phyloP scores from a whole-genome alignment of 2,797 vertebrate species.

The Myripristis murdjan region DNA sequence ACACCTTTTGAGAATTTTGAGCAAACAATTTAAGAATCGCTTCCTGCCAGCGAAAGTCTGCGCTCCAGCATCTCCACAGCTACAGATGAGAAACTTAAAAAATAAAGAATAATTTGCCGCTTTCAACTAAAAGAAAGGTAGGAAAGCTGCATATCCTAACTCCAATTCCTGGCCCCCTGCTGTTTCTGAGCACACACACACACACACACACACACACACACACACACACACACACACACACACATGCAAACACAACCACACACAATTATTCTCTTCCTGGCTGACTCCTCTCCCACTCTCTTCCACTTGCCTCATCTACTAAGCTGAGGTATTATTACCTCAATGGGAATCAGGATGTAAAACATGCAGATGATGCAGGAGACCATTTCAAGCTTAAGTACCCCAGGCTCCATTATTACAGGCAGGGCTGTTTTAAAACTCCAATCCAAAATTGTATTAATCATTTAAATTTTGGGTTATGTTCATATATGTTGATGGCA shows the following conservation, averaged over 20 bases:
- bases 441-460: background rate
- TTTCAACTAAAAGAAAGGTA: background rate
- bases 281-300: background rate
- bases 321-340: background rate
- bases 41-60: background rate
- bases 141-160: constrained; percentile 22
- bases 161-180: background rate
- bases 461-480: background rate
- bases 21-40: background rate
- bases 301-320: background rate
- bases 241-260: no score
- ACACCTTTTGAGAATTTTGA: background rate
- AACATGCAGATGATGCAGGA: constrained; percentile 2
- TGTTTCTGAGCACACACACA: background rate
- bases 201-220: background rate
- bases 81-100: constrained; percentile 5
- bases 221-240: background rate
- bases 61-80: background rate
- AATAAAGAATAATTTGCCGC: constrained; percentile 7
- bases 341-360: constrained; percentile 12
- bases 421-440: no score
- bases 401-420: background rate
- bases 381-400: background rate
- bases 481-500: no score
- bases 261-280: no score